Evolutionary conservation across 2,113 vertebrate genomes (phyloP).

Genomic region (Semnornis frantzii): DNA sequence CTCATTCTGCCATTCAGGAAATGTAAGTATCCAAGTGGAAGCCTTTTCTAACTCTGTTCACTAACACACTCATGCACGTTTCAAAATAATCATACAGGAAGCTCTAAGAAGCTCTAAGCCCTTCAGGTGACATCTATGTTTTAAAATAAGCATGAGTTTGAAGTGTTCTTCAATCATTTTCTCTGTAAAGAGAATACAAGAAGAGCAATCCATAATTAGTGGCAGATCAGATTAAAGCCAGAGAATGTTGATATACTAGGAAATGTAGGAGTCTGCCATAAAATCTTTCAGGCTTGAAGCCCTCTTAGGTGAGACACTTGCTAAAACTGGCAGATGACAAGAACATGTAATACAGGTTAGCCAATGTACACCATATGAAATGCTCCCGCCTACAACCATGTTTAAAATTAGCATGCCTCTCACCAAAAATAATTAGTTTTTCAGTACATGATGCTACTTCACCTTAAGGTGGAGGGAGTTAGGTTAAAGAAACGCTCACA

Average conservation of each 20-base stretch:
- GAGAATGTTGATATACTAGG: not conserved
- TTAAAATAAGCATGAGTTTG: not conserved
- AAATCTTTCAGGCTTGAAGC: constrained; percentile 31
- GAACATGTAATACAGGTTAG: not conserved
- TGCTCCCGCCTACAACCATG: not conserved
- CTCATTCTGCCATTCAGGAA: constrained; percentile 50
- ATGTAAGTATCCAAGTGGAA: constrained; percentile 2
- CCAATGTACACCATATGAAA: not conserved
- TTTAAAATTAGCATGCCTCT: constrained; percentile 12
- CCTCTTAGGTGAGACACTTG: constrained; percentile 48
- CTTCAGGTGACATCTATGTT: constrained; percentile 5
- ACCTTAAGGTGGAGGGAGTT: not conserved
- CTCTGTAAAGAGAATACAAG: not conserved
- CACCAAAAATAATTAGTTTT: constrained; percentile 30
- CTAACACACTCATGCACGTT: not conserved
- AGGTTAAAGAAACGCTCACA: not conserved
- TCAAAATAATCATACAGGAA: not conserved
- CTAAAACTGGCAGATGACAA: constrained; percentile 12
- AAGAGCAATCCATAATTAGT: constrained; percentile 47
- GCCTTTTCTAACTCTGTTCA: constrained; percentile 26
- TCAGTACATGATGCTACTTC: not conserved
- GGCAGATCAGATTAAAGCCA: constrained; percentile 13
- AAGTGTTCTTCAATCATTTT: not conserved
- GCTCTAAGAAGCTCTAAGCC: not conserved
- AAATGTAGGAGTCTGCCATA: constrained; percentile 47